Evolutionary conservation across 1,140 invertebrate species (phyloP).

Genomic region (Cyphomyrmex costatus): DNA sequence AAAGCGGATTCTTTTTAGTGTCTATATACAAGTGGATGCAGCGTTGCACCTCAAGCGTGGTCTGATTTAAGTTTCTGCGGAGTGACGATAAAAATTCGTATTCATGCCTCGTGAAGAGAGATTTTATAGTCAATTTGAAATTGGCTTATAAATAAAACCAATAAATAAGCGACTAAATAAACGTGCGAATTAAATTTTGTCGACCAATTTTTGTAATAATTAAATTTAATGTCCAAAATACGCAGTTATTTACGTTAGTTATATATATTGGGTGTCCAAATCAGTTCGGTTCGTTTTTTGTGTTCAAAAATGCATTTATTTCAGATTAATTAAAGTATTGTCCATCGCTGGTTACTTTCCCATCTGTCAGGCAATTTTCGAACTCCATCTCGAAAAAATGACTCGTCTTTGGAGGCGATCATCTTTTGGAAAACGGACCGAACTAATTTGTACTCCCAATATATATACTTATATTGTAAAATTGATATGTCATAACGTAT

Average conservation of each 20-base stretch:
- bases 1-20: conserved; percentile 54
- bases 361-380: too few species aligned
- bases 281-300: too few species aligned
- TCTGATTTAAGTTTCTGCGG: conserved; percentile 35
- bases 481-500: not conserved
- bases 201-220: not conserved
- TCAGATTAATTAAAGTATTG: too few species aligned
- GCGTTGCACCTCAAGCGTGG: conserved; percentile 18
- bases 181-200: not conserved
- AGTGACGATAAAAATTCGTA: conserved; percentile 44
- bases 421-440: too few species aligned
- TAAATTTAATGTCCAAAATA: not conserved
- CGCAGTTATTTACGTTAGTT: too few species aligned
- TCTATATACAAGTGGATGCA: conserved; percentile 7
- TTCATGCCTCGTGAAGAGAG: not conserved
- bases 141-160: not conserved
- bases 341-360: too few species aligned
- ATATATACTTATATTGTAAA: too few species aligned
- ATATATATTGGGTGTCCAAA: too few species aligned
- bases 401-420: too few species aligned
- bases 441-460: too few species aligned
- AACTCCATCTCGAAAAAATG: too few species aligned
- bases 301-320: too few species aligned
- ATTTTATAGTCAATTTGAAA: conserved; percentile 44
- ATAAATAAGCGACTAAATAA: not conserved